Conservation (phyloP, 2,113 vertebrate genomes). For the Willisornis vidua region DNA sequence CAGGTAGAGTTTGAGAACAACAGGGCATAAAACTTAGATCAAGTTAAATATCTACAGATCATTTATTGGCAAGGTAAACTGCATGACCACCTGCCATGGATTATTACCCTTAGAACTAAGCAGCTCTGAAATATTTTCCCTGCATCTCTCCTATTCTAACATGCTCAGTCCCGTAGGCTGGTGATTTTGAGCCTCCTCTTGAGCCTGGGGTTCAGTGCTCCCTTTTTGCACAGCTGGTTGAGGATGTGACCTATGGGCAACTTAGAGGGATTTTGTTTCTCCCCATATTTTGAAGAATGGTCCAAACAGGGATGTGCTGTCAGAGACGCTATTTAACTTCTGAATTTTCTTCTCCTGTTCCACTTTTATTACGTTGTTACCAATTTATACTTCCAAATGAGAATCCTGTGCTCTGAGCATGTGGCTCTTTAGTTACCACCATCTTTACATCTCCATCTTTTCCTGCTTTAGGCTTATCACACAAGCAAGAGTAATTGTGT, state of each 20-base stretch:
- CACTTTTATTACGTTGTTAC: not conserved
- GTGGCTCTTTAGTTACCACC: not conserved
- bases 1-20: not conserved
- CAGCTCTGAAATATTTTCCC: not conserved
- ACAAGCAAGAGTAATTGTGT: not conserved
- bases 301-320: not conserved
- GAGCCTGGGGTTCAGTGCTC: not conserved
- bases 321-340: not conserved
- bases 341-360: not conserved
- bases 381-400: not conserved
- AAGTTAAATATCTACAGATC: conserved; percentile 28
- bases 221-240: not conserved
- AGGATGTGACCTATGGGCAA: not conserved
- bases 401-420: not conserved
- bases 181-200: not conserved
- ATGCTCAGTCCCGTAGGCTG: not conserved
- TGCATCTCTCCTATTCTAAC: not conserved
- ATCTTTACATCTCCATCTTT: not conserved
- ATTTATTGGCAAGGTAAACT: not conserved
- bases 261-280: not conserved
- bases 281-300: not conserved
- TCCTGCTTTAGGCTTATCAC: not conserved
- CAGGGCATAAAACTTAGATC: conserved; percentile 40
- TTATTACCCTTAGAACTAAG: conserved; percentile 18
- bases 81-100: not conserved